Base-by-base conservation (phyloP, 2,797 vertebrate species). In the Strix occidentalis region DNA sequence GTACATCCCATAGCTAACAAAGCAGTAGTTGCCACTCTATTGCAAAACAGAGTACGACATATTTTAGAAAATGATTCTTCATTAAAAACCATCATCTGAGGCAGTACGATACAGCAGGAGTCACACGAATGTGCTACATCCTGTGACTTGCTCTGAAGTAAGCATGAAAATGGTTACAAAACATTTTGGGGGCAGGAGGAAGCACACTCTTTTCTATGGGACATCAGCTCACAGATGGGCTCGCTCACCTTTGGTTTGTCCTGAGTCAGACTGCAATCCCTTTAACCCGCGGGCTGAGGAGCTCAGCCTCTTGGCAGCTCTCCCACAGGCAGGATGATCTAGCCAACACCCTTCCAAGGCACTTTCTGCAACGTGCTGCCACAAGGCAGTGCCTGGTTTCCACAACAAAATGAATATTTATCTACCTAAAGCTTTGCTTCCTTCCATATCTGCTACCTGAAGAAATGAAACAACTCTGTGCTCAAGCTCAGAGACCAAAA, bases 1-100 rank as follows among this genome's bases (percentile, higher is more conserved):
- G 46, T 28, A 93, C 69, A 24, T 43, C 57, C 68, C 76, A 65
- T 2, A 69, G 65, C 1, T 88, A 84, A 90, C 58, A 94, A 94
- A 90, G 84, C 43, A 76, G 46, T 29, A 78, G 72, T 95, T 93
- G 43, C 82, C 43, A 81, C 35, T 31, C 50, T 84, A 11, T 46
- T 90, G 90, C 85, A 90, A 96, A 96, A 93, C 66, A 84, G 0
- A 26, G 69, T 21, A 39, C 45, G 13, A 50, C 4, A 0, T 88
- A 90, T 88, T 93, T 95, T 72, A 50, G 83, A 85, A 96, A 95
- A 93, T 18, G 18, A 88, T 66, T 90, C 39, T 89, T 89, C 80
- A 76, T 60, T 74, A 84, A 56, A 71, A 63, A 90, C 71, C 70
- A 90, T 5, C 0, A 0, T 15, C 28, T 45, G 21, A 25, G 10